Conservation (phyloP, 1,140 invertebrate genomes). For the Saxidomus purpurata region DNA sequence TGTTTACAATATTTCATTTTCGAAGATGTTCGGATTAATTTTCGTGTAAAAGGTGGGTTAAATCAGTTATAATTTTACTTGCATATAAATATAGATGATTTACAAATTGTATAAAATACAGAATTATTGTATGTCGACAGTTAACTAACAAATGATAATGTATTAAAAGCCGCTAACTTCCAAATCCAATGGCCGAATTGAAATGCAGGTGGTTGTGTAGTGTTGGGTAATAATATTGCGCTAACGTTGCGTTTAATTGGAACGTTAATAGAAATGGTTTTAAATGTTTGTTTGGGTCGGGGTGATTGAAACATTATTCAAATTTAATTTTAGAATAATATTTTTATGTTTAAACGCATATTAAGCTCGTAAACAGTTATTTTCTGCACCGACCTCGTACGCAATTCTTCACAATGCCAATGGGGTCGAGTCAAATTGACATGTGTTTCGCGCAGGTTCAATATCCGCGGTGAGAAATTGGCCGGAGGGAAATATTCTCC, state of each 20-base stretch:
- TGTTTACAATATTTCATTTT: conserved; percentile 66
- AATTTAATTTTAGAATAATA: background rate
- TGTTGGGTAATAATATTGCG: conserved; percentile 57
- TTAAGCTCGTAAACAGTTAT: background rate
- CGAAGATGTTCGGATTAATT: conserved; percentile 64
- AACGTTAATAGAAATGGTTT: too few species aligned
- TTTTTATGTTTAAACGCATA: background rate
- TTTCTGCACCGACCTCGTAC: conserved; percentile 4
- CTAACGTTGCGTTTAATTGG: background rate
- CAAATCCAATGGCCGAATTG: conserved; percentile 13
- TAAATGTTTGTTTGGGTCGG: background rate
- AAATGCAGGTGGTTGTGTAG: conserved; percentile 44
- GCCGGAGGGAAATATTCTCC: conserved; percentile 41
- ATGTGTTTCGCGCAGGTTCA: conserved; percentile 41
- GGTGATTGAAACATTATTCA: background rate
- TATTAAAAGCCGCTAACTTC: background rate
- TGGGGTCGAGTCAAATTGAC: conserved; percentile 62
- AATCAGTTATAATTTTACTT: conserved; percentile 20
- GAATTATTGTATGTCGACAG: too few species aligned
- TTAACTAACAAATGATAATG: background rate
- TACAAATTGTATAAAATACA: too few species aligned
- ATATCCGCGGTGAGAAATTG: conserved; percentile 40
- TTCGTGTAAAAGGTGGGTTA: conserved; percentile 56
- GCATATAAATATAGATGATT: background rate
- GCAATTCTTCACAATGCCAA: background rate